Conservation (phyloP, 2,797 vertebrate species). For the Lagothrix lagotricha region DNA sequence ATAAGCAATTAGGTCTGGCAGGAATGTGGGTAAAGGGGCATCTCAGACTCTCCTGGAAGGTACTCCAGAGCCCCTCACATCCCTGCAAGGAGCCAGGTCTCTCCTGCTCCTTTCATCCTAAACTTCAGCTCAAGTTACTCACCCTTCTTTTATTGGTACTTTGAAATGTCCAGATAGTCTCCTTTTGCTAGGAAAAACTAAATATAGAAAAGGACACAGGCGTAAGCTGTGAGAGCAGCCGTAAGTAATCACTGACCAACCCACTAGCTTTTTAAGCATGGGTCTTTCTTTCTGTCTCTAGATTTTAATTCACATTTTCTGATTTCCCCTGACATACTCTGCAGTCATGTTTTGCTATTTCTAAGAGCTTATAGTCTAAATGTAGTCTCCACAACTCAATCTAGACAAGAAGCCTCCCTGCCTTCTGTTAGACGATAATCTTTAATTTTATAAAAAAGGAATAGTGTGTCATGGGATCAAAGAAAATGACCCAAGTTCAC, state of each 20-base stretch:
- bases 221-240: neutral
- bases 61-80: neutral
- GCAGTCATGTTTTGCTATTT: neutral
- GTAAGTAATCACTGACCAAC: neutral
- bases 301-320: constrained; percentile 28
- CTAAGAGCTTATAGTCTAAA: neutral
- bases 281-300: neutral
- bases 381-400: neutral
- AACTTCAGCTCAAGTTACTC: neutral
- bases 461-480: neutral
- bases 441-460: neutral
- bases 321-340: neutral
- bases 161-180: neutral
- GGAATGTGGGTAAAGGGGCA: neutral
- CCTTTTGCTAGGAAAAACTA: neutral
- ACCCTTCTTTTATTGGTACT: neutral
- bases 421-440: neutral
- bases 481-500: neutral
- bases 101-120: neutral
- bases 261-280: neutral
- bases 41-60: neutral
- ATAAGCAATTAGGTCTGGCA: neutral
- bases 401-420: neutral
- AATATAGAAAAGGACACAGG: neutral
- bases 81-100: neutral